Conservation (phyloP, 2,797 vertebrate genomes). For the Caiman crocodilus region DNA sequence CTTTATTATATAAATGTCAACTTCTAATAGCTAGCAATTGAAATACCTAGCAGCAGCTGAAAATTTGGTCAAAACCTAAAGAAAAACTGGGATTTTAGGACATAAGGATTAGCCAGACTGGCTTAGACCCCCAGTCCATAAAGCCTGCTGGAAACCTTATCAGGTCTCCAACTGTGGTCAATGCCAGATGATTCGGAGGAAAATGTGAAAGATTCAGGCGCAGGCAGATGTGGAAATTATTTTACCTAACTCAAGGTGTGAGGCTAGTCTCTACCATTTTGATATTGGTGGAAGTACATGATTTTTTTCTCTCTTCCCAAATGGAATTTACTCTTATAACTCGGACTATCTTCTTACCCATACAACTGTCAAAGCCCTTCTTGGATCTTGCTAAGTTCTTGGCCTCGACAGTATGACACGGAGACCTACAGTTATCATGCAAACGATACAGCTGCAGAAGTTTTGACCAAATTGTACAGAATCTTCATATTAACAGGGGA, state of each 20-base stretch:
- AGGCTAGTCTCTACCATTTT: neutral
- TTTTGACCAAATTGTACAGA: conserved; percentile 72
- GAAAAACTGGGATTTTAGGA: neutral
- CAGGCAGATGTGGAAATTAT: neutral
- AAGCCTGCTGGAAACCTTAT: neutral
- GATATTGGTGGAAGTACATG: neutral
- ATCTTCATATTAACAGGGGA: conserved; percentile 71
- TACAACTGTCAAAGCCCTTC: conserved; percentile 29
- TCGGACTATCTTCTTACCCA: neutral
- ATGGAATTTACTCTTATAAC: neutral
- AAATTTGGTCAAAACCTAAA: neutral
- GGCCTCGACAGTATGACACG: neutral
- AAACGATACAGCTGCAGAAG: conserved; percentile 63
- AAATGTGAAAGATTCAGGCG: neutral
- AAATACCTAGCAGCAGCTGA: neutral
- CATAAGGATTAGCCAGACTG: conserved; percentile 10
- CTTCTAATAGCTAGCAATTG: neutral
- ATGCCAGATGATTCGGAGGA: neutral
- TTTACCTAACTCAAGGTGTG: neutral
- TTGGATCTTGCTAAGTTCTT: conserved; percentile 14
- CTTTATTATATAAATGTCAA: neutral
- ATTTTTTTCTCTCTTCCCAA: conserved; percentile 15
- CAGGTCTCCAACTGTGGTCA: neutral
- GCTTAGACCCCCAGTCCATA: neutral
- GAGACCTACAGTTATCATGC: conserved; percentile 20